Percentiles rank a stretch among this genome's conserved stretches.
Conservation (phyloP, 1,140 invertebrate genomes). For the Stratiolaelaps scimitus region DNA sequence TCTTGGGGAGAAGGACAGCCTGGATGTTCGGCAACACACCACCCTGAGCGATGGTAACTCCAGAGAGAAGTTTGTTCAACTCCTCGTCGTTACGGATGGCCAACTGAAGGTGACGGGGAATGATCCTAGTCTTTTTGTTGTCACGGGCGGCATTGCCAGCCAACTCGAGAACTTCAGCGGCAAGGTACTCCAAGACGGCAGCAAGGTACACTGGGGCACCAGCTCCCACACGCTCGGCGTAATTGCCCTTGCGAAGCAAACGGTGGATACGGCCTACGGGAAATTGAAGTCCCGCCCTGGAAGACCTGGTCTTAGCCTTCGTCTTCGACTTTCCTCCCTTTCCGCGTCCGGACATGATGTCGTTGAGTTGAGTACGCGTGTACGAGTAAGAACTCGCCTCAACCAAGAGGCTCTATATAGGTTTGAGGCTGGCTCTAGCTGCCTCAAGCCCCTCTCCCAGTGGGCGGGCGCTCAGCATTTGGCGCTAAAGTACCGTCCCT, state of each 20-base stretch:
- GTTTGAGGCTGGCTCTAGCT: too few relatives aligned
- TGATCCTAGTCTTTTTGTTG: constrained; percentile 47
- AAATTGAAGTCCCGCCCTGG: constrained; percentile 49
- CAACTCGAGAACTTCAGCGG: constrained; percentile 47
- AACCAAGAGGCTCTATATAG: too few relatives aligned
- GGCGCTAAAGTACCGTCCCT: too few relatives aligned
- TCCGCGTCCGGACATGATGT: constrained; percentile 43
- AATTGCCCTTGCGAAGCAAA: constrained; percentile 40
- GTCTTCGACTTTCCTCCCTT: constrained; percentile 48
- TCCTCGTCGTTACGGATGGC: constrained; percentile 77
- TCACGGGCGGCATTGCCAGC: constrained; percentile 60
- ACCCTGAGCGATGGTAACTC: constrained; percentile 65
- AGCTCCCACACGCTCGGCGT: constrained; percentile 36
- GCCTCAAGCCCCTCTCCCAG: too few relatives aligned
- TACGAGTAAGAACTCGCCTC: too few relatives aligned
- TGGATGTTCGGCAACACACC: constrained; percentile 66
- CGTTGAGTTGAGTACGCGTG: too few relatives aligned
- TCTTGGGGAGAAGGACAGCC: constrained; percentile 53
- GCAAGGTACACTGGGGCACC: constrained; percentile 42
- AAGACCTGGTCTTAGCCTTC: constrained; percentile 49
- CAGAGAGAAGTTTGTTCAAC: constrained; percentile 58
- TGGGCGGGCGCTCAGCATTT: too few relatives aligned
- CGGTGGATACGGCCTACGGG: too few relatives aligned
- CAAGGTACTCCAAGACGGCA: constrained; percentile 46
- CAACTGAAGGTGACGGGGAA: constrained; percentile 56